Conservation (phyloP, 1,140 invertebrate genomes). For the Camponotus pennsylvanicus region DNA sequence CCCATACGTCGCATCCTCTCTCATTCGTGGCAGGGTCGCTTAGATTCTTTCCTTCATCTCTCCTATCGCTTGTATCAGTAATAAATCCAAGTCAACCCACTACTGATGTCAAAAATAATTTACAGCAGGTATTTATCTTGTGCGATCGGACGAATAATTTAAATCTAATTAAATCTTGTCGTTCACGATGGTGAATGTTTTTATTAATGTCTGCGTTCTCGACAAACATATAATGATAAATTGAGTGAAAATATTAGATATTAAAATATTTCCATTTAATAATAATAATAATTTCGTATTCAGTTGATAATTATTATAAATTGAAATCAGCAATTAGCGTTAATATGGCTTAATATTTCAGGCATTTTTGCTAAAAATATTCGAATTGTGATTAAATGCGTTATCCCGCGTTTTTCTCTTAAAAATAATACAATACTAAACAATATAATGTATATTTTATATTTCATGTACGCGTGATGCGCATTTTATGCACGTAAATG, state of each 20-base stretch:
- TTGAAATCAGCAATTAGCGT: background rate
- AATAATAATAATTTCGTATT: constrained; percentile 1
- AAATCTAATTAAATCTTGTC: background rate
- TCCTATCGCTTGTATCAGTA: constrained; percentile 19
- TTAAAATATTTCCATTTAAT: background rate
- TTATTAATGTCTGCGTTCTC: background rate
- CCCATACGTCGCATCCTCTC: constrained; percentile 15
- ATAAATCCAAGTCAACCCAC: constrained; percentile 6
- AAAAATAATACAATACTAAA: background rate
- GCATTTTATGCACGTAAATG: background rate
- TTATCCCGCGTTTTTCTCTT: background rate
- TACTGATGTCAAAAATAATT: background rate
- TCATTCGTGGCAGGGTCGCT: constrained; percentile 40
- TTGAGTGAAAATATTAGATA: background rate
- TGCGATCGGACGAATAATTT: constrained; percentile 41
- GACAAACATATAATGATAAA: constrained; percentile 23
- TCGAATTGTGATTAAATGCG: constrained; percentile 13
- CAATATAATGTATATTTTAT: background rate
- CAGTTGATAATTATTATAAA: constrained; percentile 25
- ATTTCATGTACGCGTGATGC: background rate
- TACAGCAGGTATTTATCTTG: constrained; percentile 7
- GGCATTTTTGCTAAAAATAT: background rate
- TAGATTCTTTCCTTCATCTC: constrained; percentile 57
- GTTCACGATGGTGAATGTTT: background rate
- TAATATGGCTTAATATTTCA: background rate